A percentile compares a stretch with the other conserved stretches of the same genome.
phyloP scores from a whole-genome alignment of 2,797 vertebrate species.

The Neostethus bicornis region DNA sequence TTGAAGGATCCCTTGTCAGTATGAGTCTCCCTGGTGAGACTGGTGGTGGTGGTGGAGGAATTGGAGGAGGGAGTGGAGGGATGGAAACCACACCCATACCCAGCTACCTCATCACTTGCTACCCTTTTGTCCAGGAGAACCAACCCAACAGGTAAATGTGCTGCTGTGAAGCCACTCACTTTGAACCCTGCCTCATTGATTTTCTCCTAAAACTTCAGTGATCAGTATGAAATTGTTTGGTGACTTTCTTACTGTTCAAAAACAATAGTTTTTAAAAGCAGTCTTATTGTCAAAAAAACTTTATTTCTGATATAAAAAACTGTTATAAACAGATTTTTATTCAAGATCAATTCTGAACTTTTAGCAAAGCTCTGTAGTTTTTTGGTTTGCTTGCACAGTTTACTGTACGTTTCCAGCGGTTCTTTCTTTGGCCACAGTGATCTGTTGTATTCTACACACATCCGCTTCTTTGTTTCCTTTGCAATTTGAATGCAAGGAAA shows the following conservation, averaged over 20 bases:
- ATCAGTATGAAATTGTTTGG: constrained; percentile 14
- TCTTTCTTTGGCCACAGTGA: constrained; percentile 63
- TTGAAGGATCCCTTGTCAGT: constrained; percentile 87
- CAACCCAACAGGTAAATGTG: constrained; percentile 91
- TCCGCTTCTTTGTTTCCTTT: constrained; percentile 72
- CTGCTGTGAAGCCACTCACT: background rate
- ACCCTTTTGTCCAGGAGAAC: constrained; percentile 98
- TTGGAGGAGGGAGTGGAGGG: constrained; percentile 80
- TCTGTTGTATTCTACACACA: constrained; percentile 67
- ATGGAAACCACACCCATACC: constrained; percentile 94
- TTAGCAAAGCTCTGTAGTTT: constrained; percentile 38
- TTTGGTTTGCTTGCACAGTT: constrained; percentile 39
- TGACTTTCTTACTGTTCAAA: constrained; percentile 24
- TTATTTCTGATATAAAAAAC: constrained; percentile 24
- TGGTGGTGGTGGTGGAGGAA: constrained; percentile 71
- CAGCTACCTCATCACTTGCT: constrained; percentile 98
- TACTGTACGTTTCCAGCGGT: constrained; percentile 51
- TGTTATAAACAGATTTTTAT: constrained; percentile 34
- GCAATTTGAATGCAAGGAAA: constrained; percentile 82
- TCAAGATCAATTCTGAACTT: constrained; percentile 25
- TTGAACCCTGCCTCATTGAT: background rate
- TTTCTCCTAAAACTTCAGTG: constrained; percentile 10
- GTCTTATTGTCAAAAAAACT: constrained; percentile 31
- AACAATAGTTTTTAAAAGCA: no score
- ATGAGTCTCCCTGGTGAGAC: constrained; percentile 89